Base-by-base conservation (phyloP, 2,888 invertebrate species). In the Latheticus oryzae region DNA sequence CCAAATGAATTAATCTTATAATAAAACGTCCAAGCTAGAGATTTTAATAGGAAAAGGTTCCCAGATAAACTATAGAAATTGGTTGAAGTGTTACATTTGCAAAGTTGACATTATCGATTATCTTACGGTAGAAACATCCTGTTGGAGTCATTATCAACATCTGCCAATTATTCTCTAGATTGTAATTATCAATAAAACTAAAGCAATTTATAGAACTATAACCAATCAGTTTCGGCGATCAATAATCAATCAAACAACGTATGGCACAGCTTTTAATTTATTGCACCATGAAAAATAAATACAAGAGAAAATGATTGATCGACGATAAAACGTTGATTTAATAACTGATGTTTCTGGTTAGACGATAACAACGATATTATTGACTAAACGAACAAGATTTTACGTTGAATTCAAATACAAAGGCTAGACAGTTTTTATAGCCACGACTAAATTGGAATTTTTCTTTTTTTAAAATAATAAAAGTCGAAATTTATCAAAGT, bases 121-220 rank as follows among this genome's bases (percentile, higher is more conserved):
- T 2, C 12, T 23, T n/a, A n/a, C n/a, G n/a, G n/a, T n/a, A n/a
- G n/a, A n/a, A n/a, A 35, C 35, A 17, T 35, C 19, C 35, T 35
- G 35, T 35, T 19, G 5, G 5, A 21, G 45, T 32, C 45, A 45
- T 45, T 45, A 45, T 45, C 45, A 45, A 30, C 45, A 32, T 45
- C 30, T 45, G 45, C 45, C 45, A 45, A 45, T 45, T 45, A 45
- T 30, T 32, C 42, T 26, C 30, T 21, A 19, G 12, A 21, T 17
- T 16, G 45, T 45, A 32, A 45, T 21, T 32, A 30, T 45, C 45
- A 45, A 45, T 45, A 32, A 45, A 45, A 45, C 30, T 45, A 45
- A 45, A 45, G 30, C 45, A 45, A 45, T 43, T 43, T 43, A 43
- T 45, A 32, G 12, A n/a, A 45, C 13, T 30, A 45, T 26, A 42